Conservation (phyloP, 2,888 invertebrate species). For the Coremacera marginata region DNA sequence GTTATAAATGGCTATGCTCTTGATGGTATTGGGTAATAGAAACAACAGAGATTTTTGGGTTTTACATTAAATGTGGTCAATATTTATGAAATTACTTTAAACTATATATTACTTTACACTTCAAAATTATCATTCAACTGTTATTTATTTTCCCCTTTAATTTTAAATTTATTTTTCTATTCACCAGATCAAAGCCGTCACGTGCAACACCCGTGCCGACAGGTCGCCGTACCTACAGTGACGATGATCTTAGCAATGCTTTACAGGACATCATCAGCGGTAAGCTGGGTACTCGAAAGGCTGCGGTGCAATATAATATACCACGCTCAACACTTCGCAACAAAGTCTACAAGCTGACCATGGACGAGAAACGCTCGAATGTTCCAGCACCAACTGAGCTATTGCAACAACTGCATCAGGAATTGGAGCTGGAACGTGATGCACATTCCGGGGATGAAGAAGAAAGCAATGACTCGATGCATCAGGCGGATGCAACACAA, state of each 20-base stretch:
- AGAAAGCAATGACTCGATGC: conserved; percentile 72
- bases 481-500: conserved; percentile 47
- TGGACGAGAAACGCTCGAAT: conserved; percentile 76
- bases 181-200: conserved; percentile 76
- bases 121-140: conserved; percentile 12
- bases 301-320: conserved; percentile 95
- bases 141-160: conserved; percentile 14
- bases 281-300: conserved; percentile 90
- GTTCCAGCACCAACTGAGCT: conserved; percentile 50
- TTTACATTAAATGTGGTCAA: too few relatives aligned
- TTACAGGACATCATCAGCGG: conserved; percentile 94
- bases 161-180: neutral
- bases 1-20: too few relatives aligned
- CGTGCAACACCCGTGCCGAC: conserved; percentile 70
- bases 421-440: conserved; percentile 65
- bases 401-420: conserved; percentile 53
- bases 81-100: too few relatives aligned
- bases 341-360: conserved; percentile 87
- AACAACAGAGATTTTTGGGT: too few relatives aligned
- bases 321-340: conserved; percentile 96
- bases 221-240: conserved; percentile 89
- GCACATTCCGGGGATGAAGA: conserved; percentile 68
- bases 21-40: too few relatives aligned
- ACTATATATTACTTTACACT: too few relatives aligned
- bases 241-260: conserved; percentile 94